Percentiles rank a stretch among this genome's conserved stretches.
Conservation (phyloP, 2,797 vertebrate genomes). For the Cryptoblepharus egeriae region DNA sequence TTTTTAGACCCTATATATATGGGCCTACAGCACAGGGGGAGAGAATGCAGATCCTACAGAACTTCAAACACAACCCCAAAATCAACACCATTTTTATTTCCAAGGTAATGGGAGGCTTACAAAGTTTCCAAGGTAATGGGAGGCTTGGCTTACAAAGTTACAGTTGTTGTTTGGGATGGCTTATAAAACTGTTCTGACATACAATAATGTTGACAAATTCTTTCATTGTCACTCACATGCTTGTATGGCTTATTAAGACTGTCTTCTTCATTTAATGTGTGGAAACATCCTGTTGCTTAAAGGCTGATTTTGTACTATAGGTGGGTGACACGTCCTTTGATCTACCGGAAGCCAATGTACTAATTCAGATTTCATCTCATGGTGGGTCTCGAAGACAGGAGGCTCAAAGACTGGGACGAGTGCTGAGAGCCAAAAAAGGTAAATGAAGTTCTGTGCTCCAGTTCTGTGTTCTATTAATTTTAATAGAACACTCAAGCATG, state of each 20-base stretch:
- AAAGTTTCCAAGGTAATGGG: too few species aligned
- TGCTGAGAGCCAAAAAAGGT: slow-evolving; percentile 98
- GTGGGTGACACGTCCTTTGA: slow-evolving; percentile 98
- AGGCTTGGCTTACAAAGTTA: background rate
- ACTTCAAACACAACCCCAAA: slow-evolving; percentile 99
- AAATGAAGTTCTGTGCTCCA: slow-evolving; percentile 9
- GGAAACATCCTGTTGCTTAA: slow-evolving; percentile 16
- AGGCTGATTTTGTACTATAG: slow-evolving; percentile 71
- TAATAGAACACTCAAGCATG: slow-evolving; percentile 14
- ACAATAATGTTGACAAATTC: background rate
- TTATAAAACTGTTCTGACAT: background rate
- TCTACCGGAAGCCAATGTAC: slow-evolving; percentile 94
- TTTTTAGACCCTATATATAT: slow-evolving; percentile 92
- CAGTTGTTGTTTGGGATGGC: background rate
- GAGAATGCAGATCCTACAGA: slow-evolving; percentile 98
- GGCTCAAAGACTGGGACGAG: slow-evolving; percentile 95
- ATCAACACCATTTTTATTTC: slow-evolving; percentile 99
- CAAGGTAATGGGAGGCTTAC: slow-evolving; percentile 84
- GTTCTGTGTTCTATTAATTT: background rate
- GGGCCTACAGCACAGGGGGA: slow-evolving; percentile 98
- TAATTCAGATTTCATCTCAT: slow-evolving; percentile 98
- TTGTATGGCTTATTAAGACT: background rate
- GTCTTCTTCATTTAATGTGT: background rate
- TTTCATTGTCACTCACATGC: fast-evolving
- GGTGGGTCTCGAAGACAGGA: slow-evolving; percentile 97